Conservation (phyloP, 2,888 invertebrate genomes). For the Cephus spinipes region DNA sequence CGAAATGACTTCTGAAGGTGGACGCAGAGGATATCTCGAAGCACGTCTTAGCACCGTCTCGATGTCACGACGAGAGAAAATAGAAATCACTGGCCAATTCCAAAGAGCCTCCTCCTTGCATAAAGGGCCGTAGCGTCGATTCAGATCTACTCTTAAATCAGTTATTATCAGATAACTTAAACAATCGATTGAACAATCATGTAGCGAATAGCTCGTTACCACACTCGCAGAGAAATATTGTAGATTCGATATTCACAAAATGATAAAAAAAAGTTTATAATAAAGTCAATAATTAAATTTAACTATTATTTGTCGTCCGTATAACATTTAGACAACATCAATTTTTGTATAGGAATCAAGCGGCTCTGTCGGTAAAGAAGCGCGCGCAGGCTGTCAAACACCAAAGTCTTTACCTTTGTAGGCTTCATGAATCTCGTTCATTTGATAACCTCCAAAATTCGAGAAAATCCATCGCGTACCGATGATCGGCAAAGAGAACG, state of each 20-base stretch:
- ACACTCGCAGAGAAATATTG: not conserved
- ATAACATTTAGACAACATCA: no score
- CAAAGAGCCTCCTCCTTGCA: slow-evolving; percentile 83
- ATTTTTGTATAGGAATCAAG: not conserved
- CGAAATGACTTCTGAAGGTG: slow-evolving; percentile 84
- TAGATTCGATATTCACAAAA: not conserved
- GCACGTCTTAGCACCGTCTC: slow-evolving; percentile 81
- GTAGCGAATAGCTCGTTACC: not conserved
- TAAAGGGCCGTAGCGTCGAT: slow-evolving; percentile 76
- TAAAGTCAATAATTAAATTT: not conserved
- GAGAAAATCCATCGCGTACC: slow-evolving; percentile 87
- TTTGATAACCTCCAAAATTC: slow-evolving; percentile 73
- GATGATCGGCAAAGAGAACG: slow-evolving; percentile 77
- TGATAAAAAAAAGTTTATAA: no score
- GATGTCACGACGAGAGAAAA: slow-evolving; percentile 78
- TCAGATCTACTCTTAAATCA: slow-evolving; percentile 54
- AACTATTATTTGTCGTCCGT: not conserved
- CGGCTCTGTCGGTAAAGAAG: not conserved
- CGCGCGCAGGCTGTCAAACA: not conserved
- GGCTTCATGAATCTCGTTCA: slow-evolving; percentile 82
- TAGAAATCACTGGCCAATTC: slow-evolving; percentile 78
- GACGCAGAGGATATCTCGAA: slow-evolving; percentile 82
- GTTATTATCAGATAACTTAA: not conserved
- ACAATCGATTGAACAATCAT: not conserved
- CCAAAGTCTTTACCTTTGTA: slow-evolving; percentile 74